Base-by-base conservation (phyloP, 2,888 invertebrate genomes). In the Lycia hirtaria region DNA sequence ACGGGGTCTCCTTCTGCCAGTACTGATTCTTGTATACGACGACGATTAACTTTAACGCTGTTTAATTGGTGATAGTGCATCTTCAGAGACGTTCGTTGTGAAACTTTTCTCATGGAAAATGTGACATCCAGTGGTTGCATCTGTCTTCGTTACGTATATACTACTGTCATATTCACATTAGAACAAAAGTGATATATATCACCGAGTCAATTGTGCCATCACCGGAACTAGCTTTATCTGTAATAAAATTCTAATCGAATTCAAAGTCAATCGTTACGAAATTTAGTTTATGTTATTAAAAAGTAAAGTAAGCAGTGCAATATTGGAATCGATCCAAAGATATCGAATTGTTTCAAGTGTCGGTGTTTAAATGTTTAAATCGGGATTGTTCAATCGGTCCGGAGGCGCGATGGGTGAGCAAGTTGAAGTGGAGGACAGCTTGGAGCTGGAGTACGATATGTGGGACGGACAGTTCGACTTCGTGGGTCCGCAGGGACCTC, bases 391-490 rank as follows among this genome's bases (percentile, higher is more conserved):
- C 68, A 85, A 80, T 72, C 90, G 89, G 68, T 85, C 90, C 61
- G 80, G 81, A 72, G 85, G 81, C 73, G 72, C 83, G 68, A 91
- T 92, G 90, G 86, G 85, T 75, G 92, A 92, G 64, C 76, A 84
- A 33, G 77, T 88, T 55, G 93, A 92, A 50, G 87, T 87, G 62
- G 93, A 88, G 76, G 94, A 94, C 69, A 93, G 93, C 77, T 84
- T 95, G 73, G 96, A 96, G 77, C 92, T 96, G 85, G 96, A 96
- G 84, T 96, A 96, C 84, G 97, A 97, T 80, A 95, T 96, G 94
- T 97, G 97, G 97, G 96, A 96, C 82, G 97, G 97, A 57, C 97
- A 97, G 88, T 97, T 97, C 76, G 96, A 96, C 87, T 96, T 96
- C 85, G 94, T 96, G 71, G 96, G 96, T 37, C 93, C 93, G 7